Percentiles rank a stretch among this genome's conserved stretches.
phyloP scores from a whole-genome alignment of 2,113 vertebrate genomes.

The Melanerpes aurifrons region DNA sequence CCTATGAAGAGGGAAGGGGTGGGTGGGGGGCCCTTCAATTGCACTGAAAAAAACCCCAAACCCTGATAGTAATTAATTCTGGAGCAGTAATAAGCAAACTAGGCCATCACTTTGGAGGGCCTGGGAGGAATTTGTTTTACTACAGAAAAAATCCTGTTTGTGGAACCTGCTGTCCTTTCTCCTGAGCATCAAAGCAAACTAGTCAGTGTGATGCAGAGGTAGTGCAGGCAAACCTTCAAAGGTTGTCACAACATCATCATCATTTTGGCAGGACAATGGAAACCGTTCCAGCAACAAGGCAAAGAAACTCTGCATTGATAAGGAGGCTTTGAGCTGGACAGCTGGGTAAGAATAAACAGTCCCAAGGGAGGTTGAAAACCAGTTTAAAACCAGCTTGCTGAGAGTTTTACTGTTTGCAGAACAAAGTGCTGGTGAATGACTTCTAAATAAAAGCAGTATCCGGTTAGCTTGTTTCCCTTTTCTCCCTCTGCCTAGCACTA shows the following conservation, averaged over 20 bases:
- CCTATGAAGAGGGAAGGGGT: neutral
- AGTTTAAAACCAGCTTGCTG: conserved; percentile 10
- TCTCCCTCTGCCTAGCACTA: neutral
- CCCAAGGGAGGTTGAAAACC: neutral
- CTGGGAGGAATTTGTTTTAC: neutral
- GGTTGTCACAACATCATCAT: conserved; percentile 21
- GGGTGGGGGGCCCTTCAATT: neutral
- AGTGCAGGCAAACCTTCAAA: conserved; percentile 54
- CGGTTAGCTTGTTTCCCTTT: neutral
- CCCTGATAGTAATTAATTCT: neutral
- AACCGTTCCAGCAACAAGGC: conserved; percentile 30
- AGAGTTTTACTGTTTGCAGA: neutral
- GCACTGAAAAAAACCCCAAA: neutral
- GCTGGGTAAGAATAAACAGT: neutral
- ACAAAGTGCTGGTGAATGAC: neutral
- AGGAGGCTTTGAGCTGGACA: conserved; percentile 5
- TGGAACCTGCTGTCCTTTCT: conserved; percentile 48
- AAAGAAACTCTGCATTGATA: neutral
- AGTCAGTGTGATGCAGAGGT: conserved; percentile 10
- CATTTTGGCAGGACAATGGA: conserved; percentile 17
- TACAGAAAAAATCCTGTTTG: conserved; percentile 46
- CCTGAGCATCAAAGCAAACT: conserved; percentile 27
- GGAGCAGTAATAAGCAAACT: neutral
- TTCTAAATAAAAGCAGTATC: neutral
- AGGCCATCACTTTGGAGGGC: conserved; percentile 7